A percentile compares a stretch with the other conserved stretches of the same genome.
Conservation (phyloP, 2,888 invertebrate genomes). For the Achlya flavicornis region DNA sequence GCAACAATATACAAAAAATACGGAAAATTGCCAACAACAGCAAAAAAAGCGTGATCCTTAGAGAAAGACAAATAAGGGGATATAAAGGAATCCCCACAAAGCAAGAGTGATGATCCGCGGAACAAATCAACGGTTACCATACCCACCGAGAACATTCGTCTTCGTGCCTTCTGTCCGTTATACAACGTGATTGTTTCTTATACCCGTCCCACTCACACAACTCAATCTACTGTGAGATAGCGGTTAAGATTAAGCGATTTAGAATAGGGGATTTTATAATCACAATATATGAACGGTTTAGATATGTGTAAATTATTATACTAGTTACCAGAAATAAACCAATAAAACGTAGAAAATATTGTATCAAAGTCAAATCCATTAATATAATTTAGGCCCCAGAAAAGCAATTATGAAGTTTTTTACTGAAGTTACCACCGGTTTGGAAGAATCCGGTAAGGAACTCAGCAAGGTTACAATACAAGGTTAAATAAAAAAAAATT, state of each 20-base stretch:
- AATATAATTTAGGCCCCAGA: too few species aligned
- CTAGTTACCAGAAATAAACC: too few species aligned
- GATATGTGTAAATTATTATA: too few species aligned
- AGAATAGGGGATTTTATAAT: not conserved
- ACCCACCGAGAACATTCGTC: not conserved
- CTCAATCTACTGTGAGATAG: not conserved
- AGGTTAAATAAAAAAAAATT: too few species aligned
- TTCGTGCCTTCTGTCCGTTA: not conserved
- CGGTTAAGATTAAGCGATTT: not conserved
- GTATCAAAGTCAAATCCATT: too few species aligned
- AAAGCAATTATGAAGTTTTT: too few species aligned
- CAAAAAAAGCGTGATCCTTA: not conserved
- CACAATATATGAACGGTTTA: too few species aligned
- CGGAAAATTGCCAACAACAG: not conserved
- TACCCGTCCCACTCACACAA: not conserved
- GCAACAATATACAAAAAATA: too few species aligned
- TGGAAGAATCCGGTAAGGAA: too few species aligned
- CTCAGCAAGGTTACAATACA: too few species aligned
- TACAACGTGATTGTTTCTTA: constrained; percentile 4
- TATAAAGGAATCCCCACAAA: constrained; percentile 8
- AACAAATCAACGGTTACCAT: constrained; percentile 9
- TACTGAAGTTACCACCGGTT: too few species aligned
- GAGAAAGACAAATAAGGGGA: constrained; percentile 10
- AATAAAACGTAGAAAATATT: too few species aligned
- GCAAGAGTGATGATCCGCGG: constrained; percentile 11